Evolutionary conservation across 2,797 vertebrate species (phyloP), one percentile per base, ranked within the genome.

Genomic region (Myiothlypis coronata): DNA sequence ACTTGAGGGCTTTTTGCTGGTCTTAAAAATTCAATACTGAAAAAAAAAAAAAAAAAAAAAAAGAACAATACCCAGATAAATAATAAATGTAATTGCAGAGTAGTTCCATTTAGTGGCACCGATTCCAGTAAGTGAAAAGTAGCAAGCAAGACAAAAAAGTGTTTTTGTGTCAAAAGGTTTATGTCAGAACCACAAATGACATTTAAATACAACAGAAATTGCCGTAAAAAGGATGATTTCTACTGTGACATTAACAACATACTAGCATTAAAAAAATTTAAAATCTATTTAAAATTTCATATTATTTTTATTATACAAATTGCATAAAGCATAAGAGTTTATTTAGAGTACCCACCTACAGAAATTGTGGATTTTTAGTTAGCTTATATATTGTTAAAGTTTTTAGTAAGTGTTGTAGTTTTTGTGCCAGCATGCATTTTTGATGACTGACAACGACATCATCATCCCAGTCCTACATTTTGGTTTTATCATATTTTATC

Each of bases 61-160:
- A 26, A 1, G 2, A 0, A 4, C 11, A 19, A 2, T 39, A 52
- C 12, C 5, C 4, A 56, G 14, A 55, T 30, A 80, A 72, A 76
- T 44, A 74, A 56, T 13, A 55, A 50, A 15, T 60, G 19, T 12
- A 64, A 49, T 27, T 83, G 28, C 24, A 80, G 19, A 72, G 8
- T 24, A 52, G 12, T 26, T 83, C 11, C 37, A 64, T 70, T 57
- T 70, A 83, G 21, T 57, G n/a, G 12, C 8, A 52, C 21, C 46
- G 28, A 64, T 70, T 83, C 10, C n/a, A 52, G 15, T 23, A 64
- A 57, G 11, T 44, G 14, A 22, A 74, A 85, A 50, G 6, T 27
- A 49, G 6, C 27, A 78, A 83, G 12, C 8, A 44, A 55, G 43
- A 57, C 15, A 7, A 52, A 78, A 77, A 61, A 19, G 11, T 4